Base-by-base conservation (phyloP, 2,797 vertebrate genomes). In the Rhinoraja longicauda region DNA sequence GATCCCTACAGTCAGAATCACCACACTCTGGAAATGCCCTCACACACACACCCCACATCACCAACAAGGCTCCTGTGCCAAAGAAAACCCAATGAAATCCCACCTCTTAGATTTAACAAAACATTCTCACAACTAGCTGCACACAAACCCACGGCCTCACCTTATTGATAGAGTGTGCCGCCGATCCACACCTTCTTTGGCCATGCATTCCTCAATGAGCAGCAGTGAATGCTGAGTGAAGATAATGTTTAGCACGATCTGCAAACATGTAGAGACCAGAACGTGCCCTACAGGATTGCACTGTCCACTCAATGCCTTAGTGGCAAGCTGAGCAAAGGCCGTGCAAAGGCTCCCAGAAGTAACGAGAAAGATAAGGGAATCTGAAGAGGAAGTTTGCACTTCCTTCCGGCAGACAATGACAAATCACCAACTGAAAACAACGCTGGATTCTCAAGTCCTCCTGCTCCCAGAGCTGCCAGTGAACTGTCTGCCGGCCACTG, bases 351-450 rank as follows among this genome's bases (percentile, higher is more conserved):
- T 29, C 53, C 53, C 4, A 57, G 53, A n/a, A 81, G 45, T 21
- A 36, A 82, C 2, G 10, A 12, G 45, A 82, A 57, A 62, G 57
- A 86, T 32, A 62, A 64, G 29, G 53, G 57, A 32, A 62, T 86
- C 59, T n/a, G 12, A 86, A 62, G 57, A 86, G 82, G 81, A 86
- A 86, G 82, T 86, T 86, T 86, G 81, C 5, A 32, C 32, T n/a
- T 62, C 29, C 82, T 86, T 86, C 82, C 57, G 82, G 82, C 39
- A 53, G 78, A 21, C 13, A 15, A 7, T 19, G 57, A 19, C 82
- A 84, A 53, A 84, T 59, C 53, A 62, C 57, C 53, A 86, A 24
- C 78, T 6, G 15, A 53, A 81, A 10, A 9, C 39, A 45, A 57
- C 39, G 3, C 57, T 59, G 0, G 1, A 13, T 62, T 15, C 57